Conservation (phyloP, 2,888 invertebrate genomes). For the Eumacrocentrus americanus region DNA sequence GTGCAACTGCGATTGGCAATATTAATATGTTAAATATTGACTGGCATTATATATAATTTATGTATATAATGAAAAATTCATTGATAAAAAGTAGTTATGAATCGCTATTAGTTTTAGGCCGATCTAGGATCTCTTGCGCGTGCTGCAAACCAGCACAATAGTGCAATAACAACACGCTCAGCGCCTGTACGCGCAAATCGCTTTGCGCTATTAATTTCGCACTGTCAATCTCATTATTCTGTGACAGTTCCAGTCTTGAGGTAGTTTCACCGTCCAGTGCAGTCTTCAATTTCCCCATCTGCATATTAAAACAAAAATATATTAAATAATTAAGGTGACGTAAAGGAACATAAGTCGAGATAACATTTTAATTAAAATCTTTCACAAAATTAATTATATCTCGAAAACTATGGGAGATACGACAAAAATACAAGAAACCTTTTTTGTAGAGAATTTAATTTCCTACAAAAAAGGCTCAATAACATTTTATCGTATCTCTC, state of each 20-base stretch:
- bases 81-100: not conserved
- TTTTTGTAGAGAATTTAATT: no score
- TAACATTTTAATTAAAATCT: no score
- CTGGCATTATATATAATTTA: no score
- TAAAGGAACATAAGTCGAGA: no score
- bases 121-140: slow-evolving; percentile 65
- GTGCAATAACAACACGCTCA: slow-evolving; percentile 92
- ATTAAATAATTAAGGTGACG: no score
- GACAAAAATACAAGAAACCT: no score
- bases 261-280: slow-evolving; percentile 77
- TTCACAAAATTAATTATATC: no score
- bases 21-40: not conserved
- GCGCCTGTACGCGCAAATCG: slow-evolving; percentile 86
- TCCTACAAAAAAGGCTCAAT: no score
- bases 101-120: slow-evolving; percentile 33
- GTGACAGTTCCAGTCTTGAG: slow-evolving; percentile 59
- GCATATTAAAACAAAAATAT: slow-evolving; percentile 36
- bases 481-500: no score
- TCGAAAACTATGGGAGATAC: no score
- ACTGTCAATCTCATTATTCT: slow-evolving; percentile 49
- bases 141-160: slow-evolving; percentile 93
- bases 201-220: slow-evolving; percentile 65
- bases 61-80: not conserved
- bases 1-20: not conserved
- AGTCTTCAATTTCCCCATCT: slow-evolving; percentile 78